Base-by-base conservation (phyloP, 2,113 vertebrate genomes). In the Chloropsis hardwickii region DNA sequence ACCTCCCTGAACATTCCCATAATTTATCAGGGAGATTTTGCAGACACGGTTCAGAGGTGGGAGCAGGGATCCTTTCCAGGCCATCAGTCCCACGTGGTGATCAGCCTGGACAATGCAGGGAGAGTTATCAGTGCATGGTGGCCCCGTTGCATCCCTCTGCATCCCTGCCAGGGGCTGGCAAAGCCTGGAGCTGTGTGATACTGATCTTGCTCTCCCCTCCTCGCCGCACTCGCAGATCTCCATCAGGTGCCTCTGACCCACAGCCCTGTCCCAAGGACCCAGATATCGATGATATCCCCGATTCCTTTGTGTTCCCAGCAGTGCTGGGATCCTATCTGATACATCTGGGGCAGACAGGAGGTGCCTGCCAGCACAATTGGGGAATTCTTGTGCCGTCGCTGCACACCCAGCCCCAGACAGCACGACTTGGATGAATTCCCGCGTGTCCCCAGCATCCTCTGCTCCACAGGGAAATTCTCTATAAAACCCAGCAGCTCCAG, bases 171-270 rank as follows among this genome's bases (percentile, higher is more conserved):
- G 92, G 21, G 27, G 11, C 1, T 71, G 87, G 70, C 79, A 73
- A 93, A 83, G 45, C n/a, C 70, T 12, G 60, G 54, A 65, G 29
- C 23, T 15, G 35, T 2, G 19, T 24, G 92, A 96, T 96, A 93
- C 7, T 0, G 8, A 96, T 94, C 94, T 92, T 2, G 16, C 35
- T 79, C 57, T 91, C 40, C 69, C 9, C 33, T 91, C 67, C 54
- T 23, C 4, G 17, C 70, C 57, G 31, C 4, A 42, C 45, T 31
- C 1, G 0, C 61, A 90, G 74, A 86, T 97, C 79, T 31, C 71
- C 86, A 86, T 83, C 80, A 13, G 95, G 94, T 96, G 76, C 88
- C 51, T 70, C 37, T 94, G 95, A 90, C 82, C 95, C 71, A 29
- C n/a, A 24, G n/a, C 53, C 37, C 29, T 4, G 0, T 16, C 48